phyloP scores from a whole-genome alignment of 2,888 invertebrate genomes.

The Beris morrisii region DNA sequence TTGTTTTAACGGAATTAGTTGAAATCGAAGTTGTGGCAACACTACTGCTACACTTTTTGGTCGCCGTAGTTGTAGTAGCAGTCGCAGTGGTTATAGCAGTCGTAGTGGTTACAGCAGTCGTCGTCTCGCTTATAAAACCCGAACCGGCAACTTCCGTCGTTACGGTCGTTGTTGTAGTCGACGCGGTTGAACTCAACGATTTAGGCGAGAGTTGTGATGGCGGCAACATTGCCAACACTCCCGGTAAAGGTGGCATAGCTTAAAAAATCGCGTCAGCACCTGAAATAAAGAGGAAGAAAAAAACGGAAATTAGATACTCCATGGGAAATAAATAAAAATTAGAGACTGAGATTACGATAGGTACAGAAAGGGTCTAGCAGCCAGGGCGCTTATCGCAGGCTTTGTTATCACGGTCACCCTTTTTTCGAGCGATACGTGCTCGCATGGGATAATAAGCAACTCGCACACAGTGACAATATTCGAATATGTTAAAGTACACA shows the following conservation, averaged over 20 bases:
- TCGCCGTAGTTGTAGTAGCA: not conserved
- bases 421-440: too few relatives aligned
- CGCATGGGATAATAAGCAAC: not conserved
- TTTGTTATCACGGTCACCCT: not conserved
- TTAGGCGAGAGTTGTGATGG: slow-evolving; percentile 32
- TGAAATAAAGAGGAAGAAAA: slow-evolving; percentile 17
- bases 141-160: too few relatives aligned
- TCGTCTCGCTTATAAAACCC: not conserved
- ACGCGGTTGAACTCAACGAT: slow-evolving; percentile 5
- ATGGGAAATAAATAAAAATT: not conserved
- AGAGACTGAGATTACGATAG: too few relatives aligned
- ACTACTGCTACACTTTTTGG: not conserved
- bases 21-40: not conserved
- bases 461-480: not conserved
- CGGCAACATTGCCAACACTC: slow-evolving; percentile 41
- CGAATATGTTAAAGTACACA: too few relatives aligned
- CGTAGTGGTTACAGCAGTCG: not conserved
- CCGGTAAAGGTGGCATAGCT: slow-evolving; percentile 42
- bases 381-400: not conserved
- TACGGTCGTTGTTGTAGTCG: slow-evolving; percentile 5
- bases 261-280: slow-evolving; percentile 9
- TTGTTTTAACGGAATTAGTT: not conserved
- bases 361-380: too few relatives aligned
- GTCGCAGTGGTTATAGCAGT: not conserved
- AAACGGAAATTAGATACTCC: slow-evolving; percentile 2